A percentile compares a stretch with the other conserved stretches of the same genome.
Conservation (phyloP, 1,140 invertebrate species). For the Euura saliciscinereae region DNA sequence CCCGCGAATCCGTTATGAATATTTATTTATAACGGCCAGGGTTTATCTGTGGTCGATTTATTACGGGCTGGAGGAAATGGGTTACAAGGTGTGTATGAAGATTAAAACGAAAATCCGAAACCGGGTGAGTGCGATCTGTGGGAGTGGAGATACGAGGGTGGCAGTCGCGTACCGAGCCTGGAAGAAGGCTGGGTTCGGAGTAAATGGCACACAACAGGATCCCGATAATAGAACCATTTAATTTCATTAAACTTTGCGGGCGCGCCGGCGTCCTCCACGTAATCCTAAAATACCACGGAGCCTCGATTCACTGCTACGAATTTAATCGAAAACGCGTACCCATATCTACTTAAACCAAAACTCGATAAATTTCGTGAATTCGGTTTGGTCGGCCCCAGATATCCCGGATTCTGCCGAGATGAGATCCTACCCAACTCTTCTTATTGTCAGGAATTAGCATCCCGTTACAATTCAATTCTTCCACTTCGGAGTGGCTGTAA, state of each 20-base stretch:
- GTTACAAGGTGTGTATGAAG: too few relatives aligned
- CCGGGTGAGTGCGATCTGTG: too few relatives aligned
- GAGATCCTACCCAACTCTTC: neutral
- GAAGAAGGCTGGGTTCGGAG: too few relatives aligned
- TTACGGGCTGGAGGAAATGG: neutral
- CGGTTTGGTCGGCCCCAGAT: neutral
- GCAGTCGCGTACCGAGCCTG: too few relatives aligned
- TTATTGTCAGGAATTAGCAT: slow-evolving; percentile 24
- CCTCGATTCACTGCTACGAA: neutral
- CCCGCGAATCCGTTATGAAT: too few relatives aligned
- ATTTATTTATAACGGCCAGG: too few relatives aligned
- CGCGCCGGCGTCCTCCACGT: neutral
- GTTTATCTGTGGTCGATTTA: neutral
- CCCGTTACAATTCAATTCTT: slow-evolving; percentile 13
- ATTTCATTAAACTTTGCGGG: neutral
- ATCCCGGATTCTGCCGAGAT: too few relatives aligned
- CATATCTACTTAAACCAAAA: too few relatives aligned
- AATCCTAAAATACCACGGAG: neutral
- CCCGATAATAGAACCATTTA: neutral
- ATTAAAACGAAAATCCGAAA: too few relatives aligned
- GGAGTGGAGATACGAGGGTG: too few relatives aligned
- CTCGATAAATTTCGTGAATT: neutral
- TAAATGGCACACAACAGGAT: too few relatives aligned
- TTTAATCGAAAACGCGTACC: neutral
- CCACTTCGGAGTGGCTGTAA: neutral